Base-by-base conservation (phyloP, 1,140 invertebrate species). In the Pseudoatta argentina region DNA sequence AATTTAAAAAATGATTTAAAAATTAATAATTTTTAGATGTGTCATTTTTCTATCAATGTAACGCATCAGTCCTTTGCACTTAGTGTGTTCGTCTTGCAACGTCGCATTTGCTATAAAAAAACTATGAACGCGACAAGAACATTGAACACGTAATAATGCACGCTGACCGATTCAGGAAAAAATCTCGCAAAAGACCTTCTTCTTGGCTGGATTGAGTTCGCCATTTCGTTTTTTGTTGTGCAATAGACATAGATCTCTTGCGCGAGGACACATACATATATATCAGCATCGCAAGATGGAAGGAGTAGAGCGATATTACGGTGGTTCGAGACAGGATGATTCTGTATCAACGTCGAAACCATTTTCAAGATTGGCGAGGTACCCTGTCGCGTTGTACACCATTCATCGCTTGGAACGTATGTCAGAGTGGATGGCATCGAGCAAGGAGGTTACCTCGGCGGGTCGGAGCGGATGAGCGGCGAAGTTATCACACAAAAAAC, bases 151-250 rank as follows among this genome's bases (percentile, higher is more conserved):
- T 53, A 51, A 71, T 64, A 12, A 24, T 57, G 59, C n/a, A 51
- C 55, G 21, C 10, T 53, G 66, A 59, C 53, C 18, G n/a, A 8
- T 30, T 18, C 18, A 44, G 16, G 18, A 30, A 75, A 86, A 63
- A 73, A 51, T 66, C 71, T 57, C 48, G 16, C 21, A 5, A 66
- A n/a, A 21, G 66, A 55, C 77, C 71, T 73, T 77, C 71, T 73
- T 77, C 87, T 90, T 90, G 86, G 78, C 63, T 90, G 89, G 89
- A 91, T 91, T 91, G 83, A 87, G 63, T 90, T 90, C 77, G 72
- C 79, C 57, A 44, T 34, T n/a, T 59, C 66, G 67, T 30, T 87
- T 87, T 44, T 90, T 87, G 69, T 75, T 51, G 77, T 55, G 18
- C n/a, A 24, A 51, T 21, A 48, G 44, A 89, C 78, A 76, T 61